A percentile compares a stretch with the other conserved stretches of the same genome.
phyloP scores from a whole-genome alignment of 2,888 invertebrate genomes.

The Perizoma flavofasciatum region DNA sequence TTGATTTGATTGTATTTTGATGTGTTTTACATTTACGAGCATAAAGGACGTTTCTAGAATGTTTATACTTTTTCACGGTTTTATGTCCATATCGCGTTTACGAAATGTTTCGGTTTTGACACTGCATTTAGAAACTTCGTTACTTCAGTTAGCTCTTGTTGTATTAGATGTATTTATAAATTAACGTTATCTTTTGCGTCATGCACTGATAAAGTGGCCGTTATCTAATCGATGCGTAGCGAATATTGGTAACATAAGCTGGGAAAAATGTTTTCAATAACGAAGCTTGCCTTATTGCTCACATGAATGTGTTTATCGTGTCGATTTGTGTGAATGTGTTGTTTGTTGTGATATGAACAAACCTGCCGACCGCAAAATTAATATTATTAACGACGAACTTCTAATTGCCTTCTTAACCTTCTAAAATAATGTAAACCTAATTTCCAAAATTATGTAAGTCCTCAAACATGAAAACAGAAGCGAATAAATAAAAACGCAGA shows the following conservation, averaged over 20 bases:
- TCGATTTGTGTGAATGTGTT: slow-evolving; percentile 64
- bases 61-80: slow-evolving; percentile 41
- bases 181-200: slow-evolving; percentile 51
- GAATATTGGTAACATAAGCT: slow-evolving; percentile 49
- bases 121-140: slow-evolving; percentile 38
- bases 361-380: slow-evolving; percentile 67
- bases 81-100: slow-evolving; percentile 41
- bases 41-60: slow-evolving; percentile 65
- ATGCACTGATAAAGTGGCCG: slow-evolving; percentile 38
- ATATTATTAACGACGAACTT: not conserved
- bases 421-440: too few relatives aligned
- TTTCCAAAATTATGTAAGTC: too few relatives aligned
- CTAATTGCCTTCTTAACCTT: too few relatives aligned
- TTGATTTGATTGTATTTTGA: slow-evolving; percentile 63
- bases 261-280: slow-evolving; percentile 40
- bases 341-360: slow-evolving; percentile 60
- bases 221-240: slow-evolving; percentile 46
- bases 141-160: slow-evolving; percentile 38
- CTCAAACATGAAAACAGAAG: too few relatives aligned
- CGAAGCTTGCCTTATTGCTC: slow-evolving; percentile 73
- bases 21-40: slow-evolving; percentile 72
- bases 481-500: too few relatives aligned
- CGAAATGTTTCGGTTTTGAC: slow-evolving; percentile 39
- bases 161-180: slow-evolving; percentile 40
- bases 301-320: slow-evolving; percentile 64